Base-by-base conservation (phyloP, 2,797 vertebrate species). In the Sebastiscus tertius region DNA sequence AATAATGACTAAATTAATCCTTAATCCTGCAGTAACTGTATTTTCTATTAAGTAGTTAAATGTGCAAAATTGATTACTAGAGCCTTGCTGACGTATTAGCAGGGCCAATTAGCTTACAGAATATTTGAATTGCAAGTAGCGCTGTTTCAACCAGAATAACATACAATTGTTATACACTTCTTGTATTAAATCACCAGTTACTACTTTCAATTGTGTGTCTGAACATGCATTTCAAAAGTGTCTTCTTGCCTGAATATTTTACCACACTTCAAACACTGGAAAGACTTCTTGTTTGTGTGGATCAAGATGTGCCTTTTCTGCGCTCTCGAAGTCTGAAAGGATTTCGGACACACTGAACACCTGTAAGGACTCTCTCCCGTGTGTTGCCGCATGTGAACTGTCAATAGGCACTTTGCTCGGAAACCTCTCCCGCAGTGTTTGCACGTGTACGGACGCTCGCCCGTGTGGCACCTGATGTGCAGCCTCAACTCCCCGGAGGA, bases 221-320 rank as follows among this genome's bases (percentile, higher is more conserved):
- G 54, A 78, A 72, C 27, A 3, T 87, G 88, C 3, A 68, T 22
- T 62, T 79, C 84, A 54, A 79, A 84, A 79, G 72, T 72, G 11
- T 79, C 59, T 36, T 81, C 68, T 27, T 81, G 80, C n/a, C 72
- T 67, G 79, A 89, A 89, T 73, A 84, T 86, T 72, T 77, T 87
- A 18, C 87, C 84, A 7, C 89, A 89, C 29, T 77, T 64, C 55
- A 84, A 77, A 84, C 89, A 89, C 62, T 84, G 82, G 20, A 81
- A 81, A n/a, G 82, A 87, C 67, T 49, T 49, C 1, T 49, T 49
- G 46, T 49, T 49, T 18, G 46, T 20, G 46, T 83, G 86, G 36
- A 85, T 87, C 66, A 14, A 62, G 59, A 77, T 36, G 63, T 90
- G 86, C 16, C 46, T 83, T 62, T 81, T 88, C 55, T 78, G 79